Conservation (phyloP, 2,113 vertebrate species). For the Laticauda colubrina region DNA sequence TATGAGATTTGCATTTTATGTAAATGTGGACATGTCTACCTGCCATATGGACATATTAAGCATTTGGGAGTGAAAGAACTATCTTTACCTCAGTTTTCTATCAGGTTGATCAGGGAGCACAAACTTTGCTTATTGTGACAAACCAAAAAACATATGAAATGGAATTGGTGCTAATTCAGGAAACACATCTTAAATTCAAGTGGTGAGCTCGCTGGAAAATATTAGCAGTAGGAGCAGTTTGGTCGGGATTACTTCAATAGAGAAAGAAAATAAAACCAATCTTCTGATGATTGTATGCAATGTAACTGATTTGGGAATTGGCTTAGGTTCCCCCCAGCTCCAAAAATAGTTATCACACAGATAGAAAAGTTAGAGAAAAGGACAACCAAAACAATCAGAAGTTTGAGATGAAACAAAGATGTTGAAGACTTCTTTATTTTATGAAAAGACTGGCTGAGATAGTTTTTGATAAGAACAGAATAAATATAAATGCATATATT, state of each 20-base stretch:
- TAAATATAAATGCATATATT: no score
- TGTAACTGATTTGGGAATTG: neutral
- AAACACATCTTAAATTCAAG: neutral
- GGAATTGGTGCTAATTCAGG: neutral
- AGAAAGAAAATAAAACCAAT: neutral
- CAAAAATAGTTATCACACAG: neutral
- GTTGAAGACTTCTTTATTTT: neutral
- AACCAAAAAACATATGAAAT: neutral
- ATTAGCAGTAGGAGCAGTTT: neutral
- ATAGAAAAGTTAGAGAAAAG: neutral
- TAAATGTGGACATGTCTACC: neutral
- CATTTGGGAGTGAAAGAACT: constrained; percentile 43
- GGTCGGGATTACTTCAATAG: neutral
- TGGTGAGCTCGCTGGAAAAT: neutral
- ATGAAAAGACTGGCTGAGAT: neutral
- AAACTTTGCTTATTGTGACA: neutral
- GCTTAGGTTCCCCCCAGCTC: neutral
- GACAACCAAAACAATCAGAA: neutral
- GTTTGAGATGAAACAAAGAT: neutral
- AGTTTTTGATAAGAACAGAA: neutral
- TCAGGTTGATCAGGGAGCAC: neutral
- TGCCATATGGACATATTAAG: constrained; percentile 43
- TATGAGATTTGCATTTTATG: neutral
- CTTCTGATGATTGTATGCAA: neutral
- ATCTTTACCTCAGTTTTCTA: neutral